Conservation (phyloP, 2,797 vertebrate species). For the Acanthurus lineatus region DNA sequence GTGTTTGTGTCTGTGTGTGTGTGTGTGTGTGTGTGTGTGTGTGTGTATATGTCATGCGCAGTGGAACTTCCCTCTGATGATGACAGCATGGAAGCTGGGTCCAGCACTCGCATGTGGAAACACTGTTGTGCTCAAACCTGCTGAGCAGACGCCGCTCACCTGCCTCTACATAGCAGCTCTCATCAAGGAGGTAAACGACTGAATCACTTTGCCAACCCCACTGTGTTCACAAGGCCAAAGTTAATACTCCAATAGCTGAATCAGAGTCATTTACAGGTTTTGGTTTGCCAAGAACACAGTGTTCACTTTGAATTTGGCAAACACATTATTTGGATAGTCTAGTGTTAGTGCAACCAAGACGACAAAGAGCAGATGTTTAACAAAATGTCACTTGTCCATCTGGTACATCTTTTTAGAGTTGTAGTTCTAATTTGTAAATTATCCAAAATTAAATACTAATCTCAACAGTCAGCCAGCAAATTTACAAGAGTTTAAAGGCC, state of each 20-base stretch:
- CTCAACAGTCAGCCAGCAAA: background rate
- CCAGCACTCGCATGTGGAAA: conserved; percentile 97
- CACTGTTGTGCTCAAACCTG: conserved; percentile 96
- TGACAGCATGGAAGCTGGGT: conserved; percentile 98
- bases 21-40: conserved; percentile 46
- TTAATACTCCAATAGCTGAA: conserved; percentile 36
- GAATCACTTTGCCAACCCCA: conserved; percentile 2
- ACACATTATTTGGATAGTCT: conserved; percentile 40
- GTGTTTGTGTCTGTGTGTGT: conserved; percentile 36
- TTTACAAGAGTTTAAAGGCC: conserved; percentile 10
- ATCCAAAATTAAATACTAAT: conserved; percentile 1
- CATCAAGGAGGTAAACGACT: conserved; percentile 90
- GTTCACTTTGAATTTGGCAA: conserved; percentile 51
- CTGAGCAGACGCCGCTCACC: conserved; percentile 98
- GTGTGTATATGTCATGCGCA: conserved; percentile 74
- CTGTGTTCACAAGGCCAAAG: conserved; percentile 7
- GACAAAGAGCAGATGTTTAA: conserved; percentile 57
- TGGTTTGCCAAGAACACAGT: conserved; percentile 58
- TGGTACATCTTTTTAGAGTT: conserved; percentile 21
- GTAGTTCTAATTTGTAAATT: conserved; percentile 7
- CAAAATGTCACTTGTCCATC: conserved; percentile 40
- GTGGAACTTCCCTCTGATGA: conserved; percentile 99
- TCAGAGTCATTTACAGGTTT: conserved; percentile 38
- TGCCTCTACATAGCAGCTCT: conserved; percentile 96
- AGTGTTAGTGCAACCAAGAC: conserved; percentile 33